phyloP scores from a whole-genome alignment of 2,888 invertebrate genomes.

The Ernsta delagoae region DNA sequence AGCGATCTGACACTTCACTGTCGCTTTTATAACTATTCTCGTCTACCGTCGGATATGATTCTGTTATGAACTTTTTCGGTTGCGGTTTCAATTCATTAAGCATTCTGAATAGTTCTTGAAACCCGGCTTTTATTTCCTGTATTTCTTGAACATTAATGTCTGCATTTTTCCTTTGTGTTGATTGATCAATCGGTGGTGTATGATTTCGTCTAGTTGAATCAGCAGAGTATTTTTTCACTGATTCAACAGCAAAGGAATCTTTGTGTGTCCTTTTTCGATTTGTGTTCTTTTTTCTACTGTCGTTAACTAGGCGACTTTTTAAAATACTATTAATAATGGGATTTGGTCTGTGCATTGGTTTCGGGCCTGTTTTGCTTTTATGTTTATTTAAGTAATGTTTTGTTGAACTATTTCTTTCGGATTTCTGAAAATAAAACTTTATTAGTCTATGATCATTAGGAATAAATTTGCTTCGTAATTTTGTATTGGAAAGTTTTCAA shows the following conservation, averaged over 20 bases:
- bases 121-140: constrained; percentile 54
- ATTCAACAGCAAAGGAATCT: constrained; percentile 35
- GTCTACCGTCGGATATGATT: constrained; percentile 35
- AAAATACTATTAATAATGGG: constrained; percentile 57
- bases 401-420: constrained; percentile 15
- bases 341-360: constrained; percentile 59
- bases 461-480: too few relatives aligned
- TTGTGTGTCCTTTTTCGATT: constrained; percentile 52
- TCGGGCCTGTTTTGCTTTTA: constrained; percentile 52
- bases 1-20: constrained; percentile 49
- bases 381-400: constrained; percentile 57
- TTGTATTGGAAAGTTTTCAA: constrained; percentile 45
- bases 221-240: constrained; percentile 53
- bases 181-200: constrained; percentile 40
- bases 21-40: constrained; percentile 43
- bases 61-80: constrained; percentile 14
- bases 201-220: constrained; percentile 57
- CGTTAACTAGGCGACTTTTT: constrained; percentile 46
- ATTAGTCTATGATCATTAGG: background rate
- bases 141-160: constrained; percentile 51
- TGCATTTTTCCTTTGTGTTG: constrained; percentile 41
- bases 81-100: constrained; percentile 54
- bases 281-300: constrained; percentile 40
- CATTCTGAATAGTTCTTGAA: constrained; percentile 54
- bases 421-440: constrained; percentile 19